Evolutionary conservation across 1,140 invertebrate genomes (phyloP), one percentile per base, ranked within the genome.

Genomic region (Dendrolimus punctatus): DNA sequence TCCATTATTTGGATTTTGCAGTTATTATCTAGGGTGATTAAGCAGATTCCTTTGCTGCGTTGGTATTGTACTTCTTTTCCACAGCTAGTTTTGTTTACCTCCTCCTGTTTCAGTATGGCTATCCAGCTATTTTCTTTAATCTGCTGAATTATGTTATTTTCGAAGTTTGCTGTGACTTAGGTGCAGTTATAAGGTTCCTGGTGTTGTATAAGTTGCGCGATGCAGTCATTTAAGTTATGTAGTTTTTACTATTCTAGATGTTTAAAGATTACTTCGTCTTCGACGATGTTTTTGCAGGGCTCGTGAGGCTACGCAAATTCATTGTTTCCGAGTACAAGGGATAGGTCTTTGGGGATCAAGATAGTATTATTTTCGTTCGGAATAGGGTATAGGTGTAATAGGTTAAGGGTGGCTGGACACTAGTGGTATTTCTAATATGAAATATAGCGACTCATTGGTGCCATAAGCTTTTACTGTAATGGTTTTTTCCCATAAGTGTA

Each of bases 71-170:
- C 46, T 5, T 66, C 49, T 6, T 57, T 40, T 2, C 40, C 41
- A 36, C 57, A 66, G 6, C 40, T 59, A n/a, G 60, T 55, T 60
- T 66, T 62, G 9, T 60, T 57, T 23, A 64, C 52, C 46, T 59
- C 58, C 43, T 61, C 58, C 39, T 55, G 23, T 46, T 58, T 64
- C 8, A 62, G 4, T 38, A 64, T 56, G 5, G 53, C 44, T 43
- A 59, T 62, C 62, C 62, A 68, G 9, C 57, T 64, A 39, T 68
- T 68, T 39, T 68, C 59, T 48, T 68, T 55, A 2, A 67, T 62
- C 57, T 67, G 61, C 48, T 64, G 55, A 10, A 62, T 64, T n/a
- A 59, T 57, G 23, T 57, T 64, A 8, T 67, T 49, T 39, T 64
- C 38, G 6, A 46, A 57, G 7, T 41, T 57, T 40, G 51, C 55